A percentile compares a stretch with the other conserved stretches of the same genome.
Evolutionary conservation across 2,888 invertebrate genomes (phyloP).

Genomic region (Aromia moschata): DNA sequence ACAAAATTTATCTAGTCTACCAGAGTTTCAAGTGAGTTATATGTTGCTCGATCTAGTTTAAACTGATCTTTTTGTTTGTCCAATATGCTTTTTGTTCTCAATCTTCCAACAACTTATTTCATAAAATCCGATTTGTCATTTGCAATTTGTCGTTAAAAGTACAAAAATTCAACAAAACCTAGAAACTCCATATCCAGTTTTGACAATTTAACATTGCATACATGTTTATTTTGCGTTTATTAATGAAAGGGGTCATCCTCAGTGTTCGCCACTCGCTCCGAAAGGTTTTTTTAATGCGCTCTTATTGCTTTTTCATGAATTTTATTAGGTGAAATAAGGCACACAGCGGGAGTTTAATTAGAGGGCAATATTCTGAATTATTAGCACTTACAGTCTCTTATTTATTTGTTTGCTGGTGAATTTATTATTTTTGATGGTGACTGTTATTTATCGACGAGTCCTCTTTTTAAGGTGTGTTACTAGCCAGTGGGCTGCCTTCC

Average conservation of each 20-base stretch:
- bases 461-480: slow-evolving; percentile 15
- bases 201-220: too few relatives aligned
- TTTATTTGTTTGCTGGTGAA: slow-evolving; percentile 25
- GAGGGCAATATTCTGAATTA: slow-evolving; percentile 42
- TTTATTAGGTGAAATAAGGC: slow-evolving; percentile 37
- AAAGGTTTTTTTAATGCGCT: slow-evolving; percentile 8
- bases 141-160: too few relatives aligned
- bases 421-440: slow-evolving; percentile 27
- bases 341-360: slow-evolving; percentile 44
- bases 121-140: too few relatives aligned
- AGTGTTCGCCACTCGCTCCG: slow-evolving; percentile 12
- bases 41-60: too few relatives aligned
- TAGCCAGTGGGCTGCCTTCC: slow-evolving; percentile 8
- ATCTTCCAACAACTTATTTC: too few relatives aligned
- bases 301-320: slow-evolving; percentile 31
- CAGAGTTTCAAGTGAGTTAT: too few relatives aligned
- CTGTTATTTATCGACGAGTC: slow-evolving; percentile 30
- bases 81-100: too few relatives aligned
- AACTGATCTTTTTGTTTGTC: too few relatives aligned
- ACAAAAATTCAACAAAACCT: too few relatives aligned
- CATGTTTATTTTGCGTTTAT: not conserved
- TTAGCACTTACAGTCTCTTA: slow-evolving; percentile 35
- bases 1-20: too few relatives aligned
- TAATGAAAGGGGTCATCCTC: not conserved
- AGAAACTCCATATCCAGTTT: too few relatives aligned